phyloP scores from a whole-genome alignment of 2,888 invertebrate genomes.

The Nemotelus nigrinus region DNA sequence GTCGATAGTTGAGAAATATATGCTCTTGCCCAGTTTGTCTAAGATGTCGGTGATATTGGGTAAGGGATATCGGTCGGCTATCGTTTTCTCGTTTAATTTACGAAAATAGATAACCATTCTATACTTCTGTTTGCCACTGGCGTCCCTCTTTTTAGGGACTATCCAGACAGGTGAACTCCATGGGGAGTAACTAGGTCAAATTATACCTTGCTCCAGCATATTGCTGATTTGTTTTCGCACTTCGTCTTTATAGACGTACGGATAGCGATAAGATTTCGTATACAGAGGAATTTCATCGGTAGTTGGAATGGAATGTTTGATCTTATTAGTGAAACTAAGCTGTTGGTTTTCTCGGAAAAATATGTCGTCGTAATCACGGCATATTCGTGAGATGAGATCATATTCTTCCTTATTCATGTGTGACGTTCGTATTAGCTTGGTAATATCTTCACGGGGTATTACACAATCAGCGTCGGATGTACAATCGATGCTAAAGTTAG shows the following conservation, averaged over 20 bases:
- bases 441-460: too few species aligned
- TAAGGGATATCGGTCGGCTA: too few species aligned
- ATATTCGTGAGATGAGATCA: constrained; percentile 13
- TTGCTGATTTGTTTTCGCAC: constrained; percentile 41
- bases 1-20: too few species aligned
- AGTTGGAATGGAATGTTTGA: constrained; percentile 52
- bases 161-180: constrained; percentile 52
- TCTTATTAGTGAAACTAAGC: constrained; percentile 49
- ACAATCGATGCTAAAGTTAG: not conserved
- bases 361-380: constrained; percentile 20
- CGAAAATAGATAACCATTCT: too few species aligned
- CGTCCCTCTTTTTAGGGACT: too few species aligned
- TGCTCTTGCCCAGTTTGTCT: too few species aligned
- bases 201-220: constrained; percentile 51
- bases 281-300: not conserved
- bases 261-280: constrained; percentile 15
- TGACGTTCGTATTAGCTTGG: not conserved
- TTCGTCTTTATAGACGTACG: constrained; percentile 39
- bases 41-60: too few species aligned
- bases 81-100: too few species aligned
- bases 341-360: constrained; percentile 34
- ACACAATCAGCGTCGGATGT: not conserved
- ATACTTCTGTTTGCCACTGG: too few species aligned
- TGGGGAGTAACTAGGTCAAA: constrained; percentile 50
- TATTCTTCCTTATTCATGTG: constrained; percentile 9